Percentiles rank a stretch among this genome's conserved stretches.
phyloP scores from a whole-genome alignment of 2,113 vertebrate genomes.

The Sylvietta virens region DNA sequence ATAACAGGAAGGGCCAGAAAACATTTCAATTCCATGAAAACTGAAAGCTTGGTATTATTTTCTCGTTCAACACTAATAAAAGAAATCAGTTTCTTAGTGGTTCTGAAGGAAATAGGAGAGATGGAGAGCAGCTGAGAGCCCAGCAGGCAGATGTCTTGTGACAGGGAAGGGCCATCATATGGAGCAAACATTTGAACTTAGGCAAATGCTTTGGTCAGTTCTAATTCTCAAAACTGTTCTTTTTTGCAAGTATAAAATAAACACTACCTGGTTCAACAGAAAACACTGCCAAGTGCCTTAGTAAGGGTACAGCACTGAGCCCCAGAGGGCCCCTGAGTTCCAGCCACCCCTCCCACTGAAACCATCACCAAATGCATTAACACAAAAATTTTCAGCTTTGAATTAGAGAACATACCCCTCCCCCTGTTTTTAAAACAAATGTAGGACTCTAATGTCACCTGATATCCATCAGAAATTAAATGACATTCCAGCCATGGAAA shows the following conservation, averaged over 20 bases:
- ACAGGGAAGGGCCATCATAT: rapidly evolving
- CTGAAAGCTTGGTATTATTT: not conserved
- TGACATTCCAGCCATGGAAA: not conserved
- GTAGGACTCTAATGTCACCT: not conserved
- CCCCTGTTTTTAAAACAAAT: not conserved
- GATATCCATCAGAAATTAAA: slow-evolving; percentile 9
- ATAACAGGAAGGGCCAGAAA: not conserved
- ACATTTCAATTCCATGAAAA: not conserved
- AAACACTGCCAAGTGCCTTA: not conserved
- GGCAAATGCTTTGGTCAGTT: not conserved
- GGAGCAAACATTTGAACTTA: not conserved
- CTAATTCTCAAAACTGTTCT: not conserved
- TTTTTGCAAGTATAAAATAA: not conserved
- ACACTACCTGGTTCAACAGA: not conserved
- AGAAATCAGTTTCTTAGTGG: not conserved
- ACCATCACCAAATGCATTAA: not conserved
- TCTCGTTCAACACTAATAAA: not conserved
- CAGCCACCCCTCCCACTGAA: not conserved
- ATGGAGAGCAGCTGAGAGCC: not conserved
- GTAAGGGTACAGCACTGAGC: not conserved
- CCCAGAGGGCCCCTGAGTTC: not conserved
- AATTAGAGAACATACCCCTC: not conserved
- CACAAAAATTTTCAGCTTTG: not conserved
- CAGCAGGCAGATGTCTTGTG: not conserved
- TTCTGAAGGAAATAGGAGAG: not conserved